phyloP scores from a whole-genome alignment of 1,140 invertebrate genomes.

The Hormaphis cornu region DNA sequence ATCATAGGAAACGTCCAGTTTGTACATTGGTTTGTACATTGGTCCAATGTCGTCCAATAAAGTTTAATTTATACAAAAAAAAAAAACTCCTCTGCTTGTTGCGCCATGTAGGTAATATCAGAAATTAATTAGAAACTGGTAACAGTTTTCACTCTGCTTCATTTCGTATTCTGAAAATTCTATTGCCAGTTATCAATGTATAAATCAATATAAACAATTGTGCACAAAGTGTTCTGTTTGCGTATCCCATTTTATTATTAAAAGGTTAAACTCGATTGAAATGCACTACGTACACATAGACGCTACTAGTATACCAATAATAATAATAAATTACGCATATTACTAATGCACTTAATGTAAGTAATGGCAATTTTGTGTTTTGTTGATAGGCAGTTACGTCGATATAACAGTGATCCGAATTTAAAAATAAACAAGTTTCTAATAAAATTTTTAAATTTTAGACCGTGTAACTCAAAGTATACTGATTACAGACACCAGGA shows the following conservation, averaged over 20 bases:
- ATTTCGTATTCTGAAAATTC: too few species aligned
- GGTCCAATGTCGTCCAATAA: too few species aligned
- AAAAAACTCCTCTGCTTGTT: too few species aligned
- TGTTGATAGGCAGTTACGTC: neutral
- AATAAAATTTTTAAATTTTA: neutral
- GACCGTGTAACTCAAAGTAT: neutral
- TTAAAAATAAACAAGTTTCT: neutral
- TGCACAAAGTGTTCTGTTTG: neutral
- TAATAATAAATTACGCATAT: conserved; percentile 1
- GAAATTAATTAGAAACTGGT: too few species aligned
- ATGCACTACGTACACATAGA: neutral
- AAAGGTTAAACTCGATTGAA: conserved; percentile 24
- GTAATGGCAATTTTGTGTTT: neutral
- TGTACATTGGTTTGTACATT: too few species aligned
- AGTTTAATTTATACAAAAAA: too few species aligned
- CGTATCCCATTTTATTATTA: neutral
- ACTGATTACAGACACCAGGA: too few species aligned
- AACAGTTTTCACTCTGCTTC: too few species aligned
- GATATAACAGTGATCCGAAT: neutral
- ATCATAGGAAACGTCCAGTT: too few species aligned
- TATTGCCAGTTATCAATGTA: too few species aligned
- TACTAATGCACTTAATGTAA: neutral
- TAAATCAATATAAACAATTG: neutral
- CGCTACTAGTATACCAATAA: conserved; percentile 1
- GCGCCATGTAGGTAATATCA: too few species aligned